A percentile compares a stretch with the other conserved stretches of the same genome.
These are phyloP conservation scores for Eupithecia abbreviata DNA, from an alignment of 2,888 invertebrate species.

Conservation along the genomic window DNA sequence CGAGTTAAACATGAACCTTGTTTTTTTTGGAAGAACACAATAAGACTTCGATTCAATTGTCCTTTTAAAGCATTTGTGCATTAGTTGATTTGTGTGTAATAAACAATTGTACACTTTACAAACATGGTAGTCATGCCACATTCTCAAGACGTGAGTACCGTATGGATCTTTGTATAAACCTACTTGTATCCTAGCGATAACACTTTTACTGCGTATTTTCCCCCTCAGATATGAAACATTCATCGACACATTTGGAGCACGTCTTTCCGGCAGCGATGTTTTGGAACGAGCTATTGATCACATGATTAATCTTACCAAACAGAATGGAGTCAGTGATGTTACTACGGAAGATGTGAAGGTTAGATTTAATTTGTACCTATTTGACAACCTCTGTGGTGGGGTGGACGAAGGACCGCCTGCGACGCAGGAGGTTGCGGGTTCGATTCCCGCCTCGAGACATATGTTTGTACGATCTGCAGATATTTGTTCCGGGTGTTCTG, in stretches of 20 bases:
- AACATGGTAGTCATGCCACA: not conserved
- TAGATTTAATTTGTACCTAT: not conserved
- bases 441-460: too few species aligned
- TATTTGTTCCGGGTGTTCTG: too few species aligned
- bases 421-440: too few species aligned
- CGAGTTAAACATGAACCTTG: too few species aligned
- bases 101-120: not conserved
- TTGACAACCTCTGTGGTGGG: too few species aligned
- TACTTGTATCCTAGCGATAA: not conserved
- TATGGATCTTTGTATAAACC: not conserved
- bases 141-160: not conserved
- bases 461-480: too few species aligned
- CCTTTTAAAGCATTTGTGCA: not conserved
- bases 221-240: conserved; percentile 58
- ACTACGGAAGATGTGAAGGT: conserved; percentile 86
- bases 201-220: conserved; percentile 21
- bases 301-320: conserved; percentile 71
- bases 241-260: conserved; percentile 84
- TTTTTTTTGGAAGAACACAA: too few species aligned
- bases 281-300: conserved; percentile 87
- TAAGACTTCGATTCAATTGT: not conserved
- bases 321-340: conserved; percentile 78
- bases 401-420: too few species aligned
- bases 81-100: not conserved
- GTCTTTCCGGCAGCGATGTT: conserved; percentile 83